Base-by-base conservation (phyloP, 2,113 vertebrate species). In the Romanogobio albipinnatus region DNA sequence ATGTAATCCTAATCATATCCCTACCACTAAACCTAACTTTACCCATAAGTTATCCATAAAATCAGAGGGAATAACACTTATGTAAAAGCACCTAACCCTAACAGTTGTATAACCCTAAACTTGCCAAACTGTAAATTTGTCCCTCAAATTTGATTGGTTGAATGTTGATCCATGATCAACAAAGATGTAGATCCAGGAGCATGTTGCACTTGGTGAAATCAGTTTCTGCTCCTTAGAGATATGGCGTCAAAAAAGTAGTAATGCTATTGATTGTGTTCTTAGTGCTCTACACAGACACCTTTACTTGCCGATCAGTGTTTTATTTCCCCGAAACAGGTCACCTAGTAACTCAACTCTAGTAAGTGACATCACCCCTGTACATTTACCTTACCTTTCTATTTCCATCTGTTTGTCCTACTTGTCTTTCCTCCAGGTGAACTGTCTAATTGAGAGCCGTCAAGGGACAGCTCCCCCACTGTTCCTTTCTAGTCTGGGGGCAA, bases 391-490 rank as follows among this genome's bases (percentile, higher is more conserved):
- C 49, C n/a, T 75, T 68, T 77, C 56, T 81, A 80, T 84, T 86
- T 88, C 73, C 53, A 86, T 86, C 77, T 78, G 70, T 82, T 77
- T 70, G 80, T 82, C 82, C 71, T 86, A 76, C 84, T 77, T 88
- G 87, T 84, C 85, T 85, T 86, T 88, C 77, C 85, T 88, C 77
- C 78, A 82, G 82, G 85, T 88, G 83, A 86, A 49, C 22, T 84
- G 43, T 59, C 77, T 84, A 85, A 83, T 85, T 83, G 84, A 71
- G 76, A 14, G 82, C 58, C 47, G 56, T 80, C 58, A 64, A 76
- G 64, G 81, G 81, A 70, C 47, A 64, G 71, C 36, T 61, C 43
- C 56, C 53, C 29, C 59, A 43, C 76, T 9, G 13, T 39, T 39
- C 61, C 51, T 75, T 56, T 59, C 39, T 53, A 78, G 26, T 68